Evolutionary conservation across 2,888 invertebrate species (phyloP).

Genomic region (Zhuqinia jingwanae): DNA sequence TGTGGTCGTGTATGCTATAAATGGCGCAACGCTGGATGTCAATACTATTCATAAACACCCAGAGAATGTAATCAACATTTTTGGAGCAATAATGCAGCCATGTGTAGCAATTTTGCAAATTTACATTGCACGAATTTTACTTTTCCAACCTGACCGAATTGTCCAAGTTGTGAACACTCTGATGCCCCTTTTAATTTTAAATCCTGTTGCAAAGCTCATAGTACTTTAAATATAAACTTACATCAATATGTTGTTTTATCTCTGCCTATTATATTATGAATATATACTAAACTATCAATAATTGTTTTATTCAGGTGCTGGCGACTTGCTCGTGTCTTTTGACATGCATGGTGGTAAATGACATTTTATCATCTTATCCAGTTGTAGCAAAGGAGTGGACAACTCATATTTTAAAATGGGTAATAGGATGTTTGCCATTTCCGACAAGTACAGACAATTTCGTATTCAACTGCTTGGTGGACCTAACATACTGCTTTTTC

Average conservation of each 20-base stretch:
- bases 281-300: too few relatives aligned
- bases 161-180: not conserved
- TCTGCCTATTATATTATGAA: too few relatives aligned
- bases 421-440: too few relatives aligned
- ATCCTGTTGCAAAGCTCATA: too few relatives aligned
- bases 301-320: not conserved
- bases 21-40: too few relatives aligned
- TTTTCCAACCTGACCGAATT: not conserved
- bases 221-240: too few relatives aligned
- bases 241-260: too few relatives aligned
- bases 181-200: too few relatives aligned
- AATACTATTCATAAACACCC: too few relatives aligned
- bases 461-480: not conserved
- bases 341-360: not conserved
- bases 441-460: too few relatives aligned
- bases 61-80: not conserved
- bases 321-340: not conserved
- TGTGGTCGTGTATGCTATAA: too few relatives aligned
- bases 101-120: not conserved
- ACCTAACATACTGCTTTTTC: not conserved
- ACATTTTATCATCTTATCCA: not conserved
- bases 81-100: not conserved
- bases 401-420: too few relatives aligned
- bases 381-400: not conserved
- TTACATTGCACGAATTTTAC: not conserved